phyloP scores from a whole-genome alignment of 2,888 invertebrate species.

The Diaphora mendica region DNA sequence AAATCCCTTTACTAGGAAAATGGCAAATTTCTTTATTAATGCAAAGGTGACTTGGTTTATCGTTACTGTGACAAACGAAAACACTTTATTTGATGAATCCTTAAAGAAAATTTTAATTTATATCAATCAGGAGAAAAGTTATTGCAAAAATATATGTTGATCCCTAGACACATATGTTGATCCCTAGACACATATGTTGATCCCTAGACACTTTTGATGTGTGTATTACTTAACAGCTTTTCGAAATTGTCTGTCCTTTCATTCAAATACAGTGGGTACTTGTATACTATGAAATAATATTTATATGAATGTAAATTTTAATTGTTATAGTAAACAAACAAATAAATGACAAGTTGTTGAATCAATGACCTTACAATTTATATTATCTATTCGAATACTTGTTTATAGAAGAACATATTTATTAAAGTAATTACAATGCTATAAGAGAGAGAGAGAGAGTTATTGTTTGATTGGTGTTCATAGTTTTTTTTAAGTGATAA shows the following conservation, averaged over 20 bases:
- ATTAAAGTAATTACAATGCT: slow-evolving; percentile 22
- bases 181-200: too few species aligned
- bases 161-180: too few species aligned
- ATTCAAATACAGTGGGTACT: not conserved
- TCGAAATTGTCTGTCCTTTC: not conserved
- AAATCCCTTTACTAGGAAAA: too few species aligned
- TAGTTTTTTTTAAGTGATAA: slow-evolving; percentile 31
- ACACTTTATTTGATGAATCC: too few species aligned
- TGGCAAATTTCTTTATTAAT: too few species aligned
- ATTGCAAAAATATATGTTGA: too few species aligned
- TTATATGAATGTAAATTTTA: not conserved
- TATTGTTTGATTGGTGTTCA: slow-evolving; percentile 18
- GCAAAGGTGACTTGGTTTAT: too few species aligned
- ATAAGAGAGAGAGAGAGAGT: slow-evolving; percentile 12
- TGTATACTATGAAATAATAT: not conserved
- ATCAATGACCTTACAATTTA: slow-evolving; percentile 22
- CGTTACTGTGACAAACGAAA: too few species aligned
- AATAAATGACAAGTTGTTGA: not conserved
- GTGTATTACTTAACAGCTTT: not conserved
- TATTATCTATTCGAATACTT: slow-evolving; percentile 6
- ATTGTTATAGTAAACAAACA: not conserved
- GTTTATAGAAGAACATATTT: slow-evolving; percentile 14
- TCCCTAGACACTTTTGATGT: too few species aligned
- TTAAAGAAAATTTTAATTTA: too few species aligned
- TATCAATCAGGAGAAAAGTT: too few species aligned